Base-by-base conservation (phyloP, 64 coral and sea anemone species). In the Actinia equina region DNA sequence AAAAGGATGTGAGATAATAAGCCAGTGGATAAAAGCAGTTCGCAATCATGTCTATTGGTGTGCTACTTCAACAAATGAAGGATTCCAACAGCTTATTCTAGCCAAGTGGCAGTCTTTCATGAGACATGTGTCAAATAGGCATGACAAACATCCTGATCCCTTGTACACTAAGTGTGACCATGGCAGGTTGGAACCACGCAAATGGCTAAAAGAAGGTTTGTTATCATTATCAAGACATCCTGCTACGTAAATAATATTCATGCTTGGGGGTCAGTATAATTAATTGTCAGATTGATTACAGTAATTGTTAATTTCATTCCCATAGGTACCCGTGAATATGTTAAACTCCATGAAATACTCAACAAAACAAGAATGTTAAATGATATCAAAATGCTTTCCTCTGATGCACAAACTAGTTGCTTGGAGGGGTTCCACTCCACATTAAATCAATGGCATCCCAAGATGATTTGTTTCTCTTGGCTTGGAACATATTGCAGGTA, bases 51-150 rank as follows among this genome's bases (percentile, higher is more conserved):
- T 89, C 1, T 89, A 83, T 37, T 82, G 87, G 77, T 57, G 87
- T 89, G 87, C 87, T 7, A 89, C 86, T 18, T 69, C 87, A 5
- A 82, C 77, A 9, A 63, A 60, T 61, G 6, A 52, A 42, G 87
- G 87, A 8, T 89, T 82, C 22, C 17, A 19, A 7, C 7, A 22
- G 0, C 37, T 80, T 67, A 89, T 65, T 22, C 14, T 82, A 7
- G 87, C 87, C 5, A 89, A 89, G 43, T 89, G 87, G 78, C 18
- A 63, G 2, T 89, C 87, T 20, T 89, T 89, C 20, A 3, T 89
- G 12, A 64, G 43, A 13, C 77, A 82, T 82, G 57, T 89, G 6
- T 6, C 69, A 22, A 89, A 89, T 13, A 61, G 30, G 18, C 87
- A 89, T 53, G 44, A 6, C 3, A 19, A 51, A 18, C 74, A 89